phyloP scores from a whole-genome alignment of 2,888 invertebrate species.

The Ypsolopha sequella region DNA sequence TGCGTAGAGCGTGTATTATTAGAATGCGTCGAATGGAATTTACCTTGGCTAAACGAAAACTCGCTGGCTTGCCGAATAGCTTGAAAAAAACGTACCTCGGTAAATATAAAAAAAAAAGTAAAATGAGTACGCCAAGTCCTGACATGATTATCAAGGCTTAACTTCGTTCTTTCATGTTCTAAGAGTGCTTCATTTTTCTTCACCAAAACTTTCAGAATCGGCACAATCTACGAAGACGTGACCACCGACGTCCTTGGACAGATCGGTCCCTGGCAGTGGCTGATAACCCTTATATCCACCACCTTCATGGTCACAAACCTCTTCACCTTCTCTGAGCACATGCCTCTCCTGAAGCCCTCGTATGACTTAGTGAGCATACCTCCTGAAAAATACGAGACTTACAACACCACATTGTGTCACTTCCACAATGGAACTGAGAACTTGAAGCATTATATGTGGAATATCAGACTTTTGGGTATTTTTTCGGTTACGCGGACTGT shows the following conservation, averaged over 20 bases:
- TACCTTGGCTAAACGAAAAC: no score
- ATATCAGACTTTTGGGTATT: constrained; percentile 40
- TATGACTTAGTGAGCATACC: constrained; percentile 28
- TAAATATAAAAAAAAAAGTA: no score
- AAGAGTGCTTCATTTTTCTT: no score
- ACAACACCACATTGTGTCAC: constrained; percentile 35
- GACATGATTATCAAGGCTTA: no score
- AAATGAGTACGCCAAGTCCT: no score
- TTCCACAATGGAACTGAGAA: constrained; percentile 29
- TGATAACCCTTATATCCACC: constrained; percentile 41
- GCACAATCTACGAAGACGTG: constrained; percentile 56
- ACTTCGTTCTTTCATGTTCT: no score
- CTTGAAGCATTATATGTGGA: constrained; percentile 38
- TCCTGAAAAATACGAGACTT: constrained; percentile 18
- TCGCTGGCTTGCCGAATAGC: no score
- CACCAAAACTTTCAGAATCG: constrained; percentile 29
- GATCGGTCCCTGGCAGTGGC: constrained; percentile 56
- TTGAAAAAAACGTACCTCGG: no score
- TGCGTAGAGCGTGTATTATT: no score
- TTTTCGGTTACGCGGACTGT: constrained; percentile 50
- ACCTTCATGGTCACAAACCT: constrained; percentile 32
- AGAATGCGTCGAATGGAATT: no score
- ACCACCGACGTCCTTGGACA: constrained; percentile 50
- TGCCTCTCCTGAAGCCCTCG: constrained; percentile 34
- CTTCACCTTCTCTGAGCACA: constrained; percentile 46